These are phyloP conservation scores for Rhincodon typus DNA, from an alignment of 2,797 vertebrate genomes.

Conservation along the genomic window DNA sequence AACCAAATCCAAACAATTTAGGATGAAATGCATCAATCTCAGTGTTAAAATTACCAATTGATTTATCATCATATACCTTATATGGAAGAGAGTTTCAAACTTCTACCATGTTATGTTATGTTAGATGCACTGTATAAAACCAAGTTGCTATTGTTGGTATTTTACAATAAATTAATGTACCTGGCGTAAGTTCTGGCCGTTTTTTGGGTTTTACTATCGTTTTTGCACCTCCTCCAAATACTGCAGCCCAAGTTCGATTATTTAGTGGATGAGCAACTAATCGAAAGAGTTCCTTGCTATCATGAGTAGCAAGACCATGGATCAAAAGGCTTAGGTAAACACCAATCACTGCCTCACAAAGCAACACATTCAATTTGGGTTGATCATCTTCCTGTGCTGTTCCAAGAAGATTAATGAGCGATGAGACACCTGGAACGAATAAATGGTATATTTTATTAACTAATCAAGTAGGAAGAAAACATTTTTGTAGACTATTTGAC, in stretches of 20 bases:
- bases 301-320: slow-evolving; percentile 87
- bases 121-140: neutral
- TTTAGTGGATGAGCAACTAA: slow-evolving; percentile 91
- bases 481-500: neutral
- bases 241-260: slow-evolving; percentile 91
- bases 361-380: slow-evolving; percentile 77
- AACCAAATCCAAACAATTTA: neutral
- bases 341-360: slow-evolving; percentile 89
- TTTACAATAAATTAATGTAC: slow-evolving; percentile 50
- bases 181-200: slow-evolving; percentile 75
- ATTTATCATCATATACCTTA: neutral
- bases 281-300: slow-evolving; percentile 84
- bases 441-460: slow-evolving; percentile 5
- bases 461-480: neutral
- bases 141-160: neutral
- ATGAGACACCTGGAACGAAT: slow-evolving; percentile 75
- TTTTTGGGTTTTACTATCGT: slow-evolving; percentile 84
- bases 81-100: neutral
- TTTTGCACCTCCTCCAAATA: slow-evolving; percentile 91
- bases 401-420: slow-evolving; percentile 81
- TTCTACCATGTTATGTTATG: neutral
- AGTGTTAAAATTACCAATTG: neutral
- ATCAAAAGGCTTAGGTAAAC: slow-evolving; percentile 90
- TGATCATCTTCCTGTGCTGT: slow-evolving; percentile 89
- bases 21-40: neutral